These are phyloP conservation scores for Aurelia aurita complex sp. Pacific DNA, from an alignment of 30 jellyfish, hydroid and myxozoan genomes.

Conservation along the genomic window DNA sequence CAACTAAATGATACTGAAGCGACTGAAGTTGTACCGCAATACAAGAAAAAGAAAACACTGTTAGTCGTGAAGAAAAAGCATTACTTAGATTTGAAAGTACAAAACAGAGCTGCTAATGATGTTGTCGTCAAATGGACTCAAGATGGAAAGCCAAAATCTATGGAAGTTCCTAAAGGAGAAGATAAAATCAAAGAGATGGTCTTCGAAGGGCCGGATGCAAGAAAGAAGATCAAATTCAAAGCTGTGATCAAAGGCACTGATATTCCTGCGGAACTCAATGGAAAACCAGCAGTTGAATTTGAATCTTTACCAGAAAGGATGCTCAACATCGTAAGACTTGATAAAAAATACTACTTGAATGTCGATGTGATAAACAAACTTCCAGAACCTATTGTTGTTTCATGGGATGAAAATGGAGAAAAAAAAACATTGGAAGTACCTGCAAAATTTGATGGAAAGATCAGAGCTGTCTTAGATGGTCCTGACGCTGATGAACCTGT, in stretches of 20 bases:
- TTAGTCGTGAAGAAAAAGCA: constrained; percentile 22
- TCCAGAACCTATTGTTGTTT: constrained; percentile 17
- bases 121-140: constrained; percentile 47
- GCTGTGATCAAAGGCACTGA: constrained; percentile 11
- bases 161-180: background rate
- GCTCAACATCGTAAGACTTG: background rate
- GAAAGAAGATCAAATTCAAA: background rate
- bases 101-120: constrained; percentile 10
- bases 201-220: constrained; percentile 31
- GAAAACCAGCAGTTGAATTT: constrained; percentile 5
- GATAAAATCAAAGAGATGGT: background rate
- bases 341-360: constrained; percentile 17
- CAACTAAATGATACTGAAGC: constrained; percentile 30
- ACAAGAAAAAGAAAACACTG: background rate
- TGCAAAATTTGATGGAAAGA: background rate
- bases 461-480: background rate
- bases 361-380: constrained; percentile 14
- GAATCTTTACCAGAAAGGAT: background rate
- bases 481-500: constrained; percentile 12
- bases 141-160: constrained; percentile 9
- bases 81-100: constrained; percentile 6
- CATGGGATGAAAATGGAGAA: constrained; percentile 6
- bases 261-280: constrained; percentile 28
- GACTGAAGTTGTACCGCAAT: constrained; percentile 24
- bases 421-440: background rate